Conservation (phyloP, 2,888 invertebrate species). For the Ceramica pisi region DNA sequence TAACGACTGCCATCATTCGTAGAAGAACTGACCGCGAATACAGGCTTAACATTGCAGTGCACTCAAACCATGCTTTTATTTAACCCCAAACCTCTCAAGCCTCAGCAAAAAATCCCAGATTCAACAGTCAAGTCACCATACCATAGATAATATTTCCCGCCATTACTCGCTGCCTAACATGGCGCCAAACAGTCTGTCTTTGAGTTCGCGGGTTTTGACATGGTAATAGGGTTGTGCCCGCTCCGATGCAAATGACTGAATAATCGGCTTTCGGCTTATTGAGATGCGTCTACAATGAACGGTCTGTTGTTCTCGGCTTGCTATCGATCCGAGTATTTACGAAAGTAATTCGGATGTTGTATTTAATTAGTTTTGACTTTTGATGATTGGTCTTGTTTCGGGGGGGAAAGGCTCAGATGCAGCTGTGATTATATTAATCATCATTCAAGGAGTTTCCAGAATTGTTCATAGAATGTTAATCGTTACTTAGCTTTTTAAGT, state of each 20-base stretch:
- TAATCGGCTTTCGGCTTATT: constrained; percentile 85
- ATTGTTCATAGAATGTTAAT: not conserved
- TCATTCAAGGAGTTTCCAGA: not conserved
- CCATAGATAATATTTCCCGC: constrained; percentile 54
- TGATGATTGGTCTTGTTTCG: constrained; percentile 18
- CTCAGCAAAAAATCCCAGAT: not conserved
- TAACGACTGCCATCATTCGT: not conserved
- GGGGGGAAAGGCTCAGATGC: not conserved
- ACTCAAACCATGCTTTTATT: not conserved
- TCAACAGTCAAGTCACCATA: constrained; percentile 28
- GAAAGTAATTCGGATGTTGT: constrained; percentile 62
- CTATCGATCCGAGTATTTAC: constrained; percentile 69
- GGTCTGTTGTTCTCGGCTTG: constrained; percentile 71
- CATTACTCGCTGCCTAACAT: constrained; percentile 55
- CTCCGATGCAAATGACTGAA: constrained; percentile 85
- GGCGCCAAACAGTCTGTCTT: constrained; percentile 64
- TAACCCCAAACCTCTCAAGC: not conserved
- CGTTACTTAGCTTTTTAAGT: no score
- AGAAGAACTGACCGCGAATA: not conserved
- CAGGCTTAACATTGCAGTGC: not conserved
- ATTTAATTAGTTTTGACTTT: constrained; percentile 63
- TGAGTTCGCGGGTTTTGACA: constrained; percentile 80
- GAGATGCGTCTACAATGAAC: constrained; percentile 81
- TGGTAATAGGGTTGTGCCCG: constrained; percentile 81
- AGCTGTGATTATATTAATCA: constrained; percentile 8